Conservation (phyloP, 2,113 vertebrate genomes). For the Pimephales promelas region DNA sequence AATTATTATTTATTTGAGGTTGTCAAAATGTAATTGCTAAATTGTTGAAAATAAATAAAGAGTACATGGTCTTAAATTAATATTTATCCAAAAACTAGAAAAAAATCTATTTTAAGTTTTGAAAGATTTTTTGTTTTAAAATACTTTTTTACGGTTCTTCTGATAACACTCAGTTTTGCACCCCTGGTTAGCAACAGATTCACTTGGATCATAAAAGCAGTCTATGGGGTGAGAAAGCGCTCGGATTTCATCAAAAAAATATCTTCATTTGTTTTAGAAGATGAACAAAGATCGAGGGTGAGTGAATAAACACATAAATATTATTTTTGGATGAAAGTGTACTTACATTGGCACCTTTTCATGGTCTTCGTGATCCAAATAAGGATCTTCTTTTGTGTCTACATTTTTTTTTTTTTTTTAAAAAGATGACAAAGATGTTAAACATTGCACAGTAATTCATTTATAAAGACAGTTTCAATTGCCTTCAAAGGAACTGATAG, state of each 20-base stretch:
- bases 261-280: too few relatives aligned
- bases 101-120: background rate
- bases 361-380: constrained; percentile 41
- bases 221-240: too few relatives aligned
- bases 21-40: background rate
- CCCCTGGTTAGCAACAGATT: background rate
- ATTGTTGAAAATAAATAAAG: background rate
- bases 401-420: too few relatives aligned
- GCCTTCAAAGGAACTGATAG: background rate
- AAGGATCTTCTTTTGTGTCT: constrained; percentile 42
- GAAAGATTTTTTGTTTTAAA: background rate
- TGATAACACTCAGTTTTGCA: background rate
- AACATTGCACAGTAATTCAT: background rate
- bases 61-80: background rate
- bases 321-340: background rate
- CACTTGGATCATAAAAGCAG: background rate
- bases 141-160: background rate
- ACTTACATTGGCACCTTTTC: constrained; percentile 61
- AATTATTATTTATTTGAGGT: background rate
- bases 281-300: too few relatives aligned
- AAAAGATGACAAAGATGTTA: background rate
- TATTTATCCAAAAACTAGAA: background rate
- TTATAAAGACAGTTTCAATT: background rate
- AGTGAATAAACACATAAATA: too few relatives aligned
- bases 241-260: too few relatives aligned